A percentile compares a stretch with the other conserved stretches of the same genome.
Conservation (phyloP, 1,140 invertebrate genomes). For the Papilio polytes region DNA sequence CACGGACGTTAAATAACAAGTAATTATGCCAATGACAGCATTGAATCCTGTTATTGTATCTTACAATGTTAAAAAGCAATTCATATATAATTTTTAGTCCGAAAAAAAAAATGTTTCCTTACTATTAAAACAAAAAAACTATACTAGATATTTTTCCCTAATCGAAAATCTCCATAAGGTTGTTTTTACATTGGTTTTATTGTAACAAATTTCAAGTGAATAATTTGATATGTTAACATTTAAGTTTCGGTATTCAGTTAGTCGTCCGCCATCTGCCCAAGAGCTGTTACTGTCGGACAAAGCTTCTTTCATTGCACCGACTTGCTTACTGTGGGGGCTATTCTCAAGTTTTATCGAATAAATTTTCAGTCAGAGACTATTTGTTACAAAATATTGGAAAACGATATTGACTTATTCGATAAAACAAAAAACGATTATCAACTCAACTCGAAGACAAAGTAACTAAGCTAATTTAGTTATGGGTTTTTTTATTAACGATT, state of each 20-base stretch:
- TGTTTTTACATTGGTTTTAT: not conserved
- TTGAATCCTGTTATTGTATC: not conserved
- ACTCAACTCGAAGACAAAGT: too few species aligned
- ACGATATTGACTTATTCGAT: too few species aligned
- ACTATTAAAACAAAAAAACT: not conserved
- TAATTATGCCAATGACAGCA: not conserved
- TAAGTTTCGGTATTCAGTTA: constrained; percentile 46
- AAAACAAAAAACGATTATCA: too few species aligned
- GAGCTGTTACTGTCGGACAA: constrained; percentile 35
- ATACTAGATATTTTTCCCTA: not conserved
- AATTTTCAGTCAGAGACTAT: not conserved
- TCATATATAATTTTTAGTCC: too few species aligned
- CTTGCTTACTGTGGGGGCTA: constrained; percentile 43
- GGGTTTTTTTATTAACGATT: too few species aligned
- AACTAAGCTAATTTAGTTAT: too few species aligned
- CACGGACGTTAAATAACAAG: not conserved
- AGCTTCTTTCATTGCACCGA: constrained; percentile 51
- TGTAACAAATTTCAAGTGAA: constrained; percentile 29
- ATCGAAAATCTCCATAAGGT: not conserved
- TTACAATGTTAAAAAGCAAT: not conserved
- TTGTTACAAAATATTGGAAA: not conserved
- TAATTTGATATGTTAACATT: constrained; percentile 40
- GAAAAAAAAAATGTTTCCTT: not conserved
- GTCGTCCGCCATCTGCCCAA: constrained; percentile 42
- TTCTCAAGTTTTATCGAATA: constrained; percentile 39